Evolutionary conservation across 2,797 vertebrate genomes (phyloP), one percentile per base, ranked within the genome.

Genomic region (Oryzias sinensis): DNA sequence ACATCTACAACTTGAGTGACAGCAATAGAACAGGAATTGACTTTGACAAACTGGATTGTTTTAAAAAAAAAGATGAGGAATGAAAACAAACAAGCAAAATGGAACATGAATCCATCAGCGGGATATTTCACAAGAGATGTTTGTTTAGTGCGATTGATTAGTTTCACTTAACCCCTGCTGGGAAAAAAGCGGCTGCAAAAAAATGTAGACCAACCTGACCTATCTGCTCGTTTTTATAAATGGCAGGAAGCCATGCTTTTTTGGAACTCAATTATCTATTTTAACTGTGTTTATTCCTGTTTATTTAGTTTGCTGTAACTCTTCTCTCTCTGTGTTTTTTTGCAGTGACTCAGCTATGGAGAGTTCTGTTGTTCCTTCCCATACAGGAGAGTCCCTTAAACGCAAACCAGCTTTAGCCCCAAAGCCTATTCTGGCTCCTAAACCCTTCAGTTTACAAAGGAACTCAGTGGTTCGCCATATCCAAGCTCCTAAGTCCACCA

Each of bases 391-490:
- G n/a, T n/a, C 49, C 49, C 79, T 16, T 59, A 80, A 18, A 64
- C 52, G 71, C 58, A 90, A 85, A 49, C 84, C 92, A 4, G 5
- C 53, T 0, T 40, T 86, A 14, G 67, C 65, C 2, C 74, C 90
- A 1, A 93, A 93, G 74, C 93, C 94, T 0, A 85, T 81, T 0
- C 85, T 96, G 0, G 61, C 93, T 56, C 93, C 96, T 3, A 96
- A 93, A 42, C 95, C 95, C 9, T 97, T 96, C 76, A 90, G 87
- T 22, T 85, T 90, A 41, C 93, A 94, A 49, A 92, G 82, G 37
- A 80, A 82, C 13, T 53, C 68, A 0, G 68, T 73, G 47, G 88
- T 91, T 20, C 72, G 88, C 0, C 82, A 93, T 2, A 59, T 88
- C 22, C 11, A 74, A 0, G 77, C 90, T 8, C 74, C 89, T 16